These are phyloP conservation scores for Rhinichthys klamathensis DNA, from an alignment of 2,113 vertebrate species.

Conservation along the genomic window DNA sequence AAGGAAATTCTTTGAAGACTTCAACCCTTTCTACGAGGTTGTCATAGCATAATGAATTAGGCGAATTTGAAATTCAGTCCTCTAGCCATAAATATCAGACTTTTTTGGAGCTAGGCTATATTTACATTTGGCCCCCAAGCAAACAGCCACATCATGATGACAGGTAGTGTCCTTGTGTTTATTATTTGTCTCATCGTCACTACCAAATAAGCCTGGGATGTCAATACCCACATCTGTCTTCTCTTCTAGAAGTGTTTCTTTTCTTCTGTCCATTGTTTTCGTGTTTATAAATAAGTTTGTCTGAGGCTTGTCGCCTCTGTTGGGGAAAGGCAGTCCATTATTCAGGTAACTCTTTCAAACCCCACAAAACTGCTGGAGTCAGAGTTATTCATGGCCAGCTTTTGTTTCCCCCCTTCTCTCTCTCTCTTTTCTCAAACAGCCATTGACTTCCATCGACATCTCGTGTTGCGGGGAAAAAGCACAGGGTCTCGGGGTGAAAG, in stretches of 20 bases:
- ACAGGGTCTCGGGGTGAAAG: constrained; percentile 19
- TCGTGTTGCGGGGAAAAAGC: neutral
- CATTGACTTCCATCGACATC: constrained; percentile 19
- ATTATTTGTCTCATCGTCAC: constrained; percentile 18
- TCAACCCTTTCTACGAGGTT: neutral
- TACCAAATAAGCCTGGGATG: constrained; percentile 6
- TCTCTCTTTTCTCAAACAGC: constrained; percentile 30
- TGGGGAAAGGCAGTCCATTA: constrained; percentile 37
- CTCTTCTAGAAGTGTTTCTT: neutral
- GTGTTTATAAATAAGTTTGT: constrained; percentile 42
- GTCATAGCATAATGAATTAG: constrained; percentile 12
- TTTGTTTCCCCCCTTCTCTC: neutral
- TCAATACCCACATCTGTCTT: constrained; percentile 38
- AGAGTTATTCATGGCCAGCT: constrained; percentile 33
- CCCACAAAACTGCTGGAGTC: constrained; percentile 19
- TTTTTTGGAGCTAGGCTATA: neutral
- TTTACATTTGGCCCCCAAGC: constrained; percentile 10
- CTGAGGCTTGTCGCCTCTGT: constrained; percentile 15
- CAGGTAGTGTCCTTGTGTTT: constrained; percentile 18
- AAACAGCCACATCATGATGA: neutral
- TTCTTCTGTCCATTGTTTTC: constrained; percentile 33
- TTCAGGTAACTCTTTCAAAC: constrained; percentile 27
- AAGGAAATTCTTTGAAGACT: constrained; percentile 5
- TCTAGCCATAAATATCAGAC: constrained; percentile 12
- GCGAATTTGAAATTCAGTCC: constrained; percentile 2